phyloP scores from a whole-genome alignment of 2,888 invertebrate genomes.

The Brenthis ino region DNA sequence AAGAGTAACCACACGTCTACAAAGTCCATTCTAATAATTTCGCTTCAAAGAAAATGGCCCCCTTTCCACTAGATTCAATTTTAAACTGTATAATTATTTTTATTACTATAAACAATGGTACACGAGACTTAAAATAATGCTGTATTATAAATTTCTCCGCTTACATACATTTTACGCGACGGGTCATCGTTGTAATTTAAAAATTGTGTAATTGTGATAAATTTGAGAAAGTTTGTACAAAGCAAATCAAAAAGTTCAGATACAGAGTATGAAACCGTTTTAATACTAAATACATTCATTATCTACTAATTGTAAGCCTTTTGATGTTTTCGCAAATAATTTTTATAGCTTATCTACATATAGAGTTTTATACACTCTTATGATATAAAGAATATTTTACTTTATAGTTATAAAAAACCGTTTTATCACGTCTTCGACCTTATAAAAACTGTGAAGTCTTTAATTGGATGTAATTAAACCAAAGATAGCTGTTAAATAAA shows the following conservation, averaged over 20 bases:
- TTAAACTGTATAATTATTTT: constrained; percentile 37
- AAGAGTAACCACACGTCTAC: constrained; percentile 25
- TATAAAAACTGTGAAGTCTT: background rate
- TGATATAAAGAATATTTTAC: background rate
- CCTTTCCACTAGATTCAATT: constrained; percentile 42
- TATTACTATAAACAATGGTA: constrained; percentile 37
- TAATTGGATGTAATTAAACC: constrained; percentile 16
- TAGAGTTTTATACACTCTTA: background rate
- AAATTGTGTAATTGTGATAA: constrained; percentile 26
- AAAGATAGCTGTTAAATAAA: constrained; percentile 1
- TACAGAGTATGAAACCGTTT: background rate
- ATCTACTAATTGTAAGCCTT: too few species aligned
- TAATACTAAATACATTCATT: background rate
- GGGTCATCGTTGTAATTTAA: constrained; percentile 26
- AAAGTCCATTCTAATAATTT: constrained; percentile 30
- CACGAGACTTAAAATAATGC: constrained; percentile 26
- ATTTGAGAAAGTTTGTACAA: constrained; percentile 15
- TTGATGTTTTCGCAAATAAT: too few species aligned
- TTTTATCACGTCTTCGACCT: constrained; percentile 2
- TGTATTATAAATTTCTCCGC: constrained; percentile 30
- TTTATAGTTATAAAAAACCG: background rate
- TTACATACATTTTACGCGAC: constrained; percentile 17
- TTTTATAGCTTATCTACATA: too few species aligned
- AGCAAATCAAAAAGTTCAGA: background rate
- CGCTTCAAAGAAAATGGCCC: constrained; percentile 32